Evolutionary conservation across 2,113 vertebrate species (phyloP).

Genomic region (Perccottus glenii): DNA sequence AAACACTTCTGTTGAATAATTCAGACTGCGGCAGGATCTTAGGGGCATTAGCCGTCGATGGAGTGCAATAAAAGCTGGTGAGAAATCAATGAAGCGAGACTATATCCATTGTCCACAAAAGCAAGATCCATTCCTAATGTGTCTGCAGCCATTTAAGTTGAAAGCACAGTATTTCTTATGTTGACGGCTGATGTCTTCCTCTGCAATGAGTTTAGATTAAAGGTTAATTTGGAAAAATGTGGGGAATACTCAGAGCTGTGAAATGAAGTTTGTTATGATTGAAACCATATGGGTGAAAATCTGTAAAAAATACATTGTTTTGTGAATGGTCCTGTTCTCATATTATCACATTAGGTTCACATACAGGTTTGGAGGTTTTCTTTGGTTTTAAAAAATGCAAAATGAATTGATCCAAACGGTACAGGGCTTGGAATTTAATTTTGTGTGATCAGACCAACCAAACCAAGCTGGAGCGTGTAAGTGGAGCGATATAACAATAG

Average conservation of each 20-base stretch:
- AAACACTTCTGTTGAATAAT: conserved; percentile 80
- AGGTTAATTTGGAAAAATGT: conserved; percentile 3
- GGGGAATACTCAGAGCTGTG: not conserved
- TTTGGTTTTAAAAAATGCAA: no score
- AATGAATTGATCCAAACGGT: no score
- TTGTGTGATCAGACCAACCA: no score
- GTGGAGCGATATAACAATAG: no score
- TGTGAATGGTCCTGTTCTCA: no score
- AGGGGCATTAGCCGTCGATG: conserved; percentile 69
- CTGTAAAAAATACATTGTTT: no score
- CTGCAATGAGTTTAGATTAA: conserved; percentile 18
- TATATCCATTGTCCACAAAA: conserved; percentile 71
- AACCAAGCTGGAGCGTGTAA: no score
- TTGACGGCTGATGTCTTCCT: conserved; percentile 55
- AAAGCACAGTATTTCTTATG: conserved; percentile 49
- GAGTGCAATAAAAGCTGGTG: conserved; percentile 77
- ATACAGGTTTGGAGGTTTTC: no score
- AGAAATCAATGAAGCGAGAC: conserved; percentile 77
- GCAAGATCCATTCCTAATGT: conserved; percentile 70
- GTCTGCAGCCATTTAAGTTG: conserved; percentile 69
- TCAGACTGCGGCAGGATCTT: conserved; percentile 73
- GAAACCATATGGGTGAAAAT: not conserved
- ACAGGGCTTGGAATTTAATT: no score
- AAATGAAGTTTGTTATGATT: no score
- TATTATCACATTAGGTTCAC: no score